Conservation (phyloP, 2,113 vertebrate genomes). For the Ursus arctos region DNA sequence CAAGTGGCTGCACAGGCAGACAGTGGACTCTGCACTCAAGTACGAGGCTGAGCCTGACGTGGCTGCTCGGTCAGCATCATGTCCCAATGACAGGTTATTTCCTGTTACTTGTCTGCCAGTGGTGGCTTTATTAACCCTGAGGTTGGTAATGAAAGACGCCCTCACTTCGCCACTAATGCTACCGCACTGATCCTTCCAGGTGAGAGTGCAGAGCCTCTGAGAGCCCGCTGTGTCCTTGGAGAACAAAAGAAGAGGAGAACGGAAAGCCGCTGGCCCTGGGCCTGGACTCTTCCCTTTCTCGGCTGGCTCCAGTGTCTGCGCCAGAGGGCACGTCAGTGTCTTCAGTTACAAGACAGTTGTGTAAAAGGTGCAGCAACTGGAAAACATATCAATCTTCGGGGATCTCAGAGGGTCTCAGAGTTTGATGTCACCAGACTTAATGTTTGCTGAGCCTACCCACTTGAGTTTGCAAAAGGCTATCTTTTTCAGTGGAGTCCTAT, state of each 20-base stretch:
- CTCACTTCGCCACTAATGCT: not conserved
- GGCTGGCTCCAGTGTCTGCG: too few species aligned
- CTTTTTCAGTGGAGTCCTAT: not conserved
- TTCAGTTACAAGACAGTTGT: not conserved
- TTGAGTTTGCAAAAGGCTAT: conserved; percentile 61
- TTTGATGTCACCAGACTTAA: not conserved
- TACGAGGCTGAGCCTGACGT: not conserved
- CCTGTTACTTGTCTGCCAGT: not conserved
- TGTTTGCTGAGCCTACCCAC: not conserved
- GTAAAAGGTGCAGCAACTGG: not conserved
- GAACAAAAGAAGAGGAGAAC: not conserved
- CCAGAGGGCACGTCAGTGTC: fast-evolving
- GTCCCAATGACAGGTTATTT: conserved; percentile 17
- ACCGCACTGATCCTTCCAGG: not conserved
- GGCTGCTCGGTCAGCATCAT: not conserved
- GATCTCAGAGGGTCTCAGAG: not conserved
- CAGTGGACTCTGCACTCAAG: too few species aligned
- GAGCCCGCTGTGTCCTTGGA: not conserved
- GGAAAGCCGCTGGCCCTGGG: not conserved
- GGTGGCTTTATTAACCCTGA: not conserved
- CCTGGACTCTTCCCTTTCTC: not conserved
- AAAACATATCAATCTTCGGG: not conserved
- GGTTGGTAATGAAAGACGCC: not conserved
- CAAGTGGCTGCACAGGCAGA: not conserved
- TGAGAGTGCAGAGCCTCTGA: not conserved